Conservation (phyloP, 92 coral and sea anemone genomes). For the Diadumene lineata region DNA sequence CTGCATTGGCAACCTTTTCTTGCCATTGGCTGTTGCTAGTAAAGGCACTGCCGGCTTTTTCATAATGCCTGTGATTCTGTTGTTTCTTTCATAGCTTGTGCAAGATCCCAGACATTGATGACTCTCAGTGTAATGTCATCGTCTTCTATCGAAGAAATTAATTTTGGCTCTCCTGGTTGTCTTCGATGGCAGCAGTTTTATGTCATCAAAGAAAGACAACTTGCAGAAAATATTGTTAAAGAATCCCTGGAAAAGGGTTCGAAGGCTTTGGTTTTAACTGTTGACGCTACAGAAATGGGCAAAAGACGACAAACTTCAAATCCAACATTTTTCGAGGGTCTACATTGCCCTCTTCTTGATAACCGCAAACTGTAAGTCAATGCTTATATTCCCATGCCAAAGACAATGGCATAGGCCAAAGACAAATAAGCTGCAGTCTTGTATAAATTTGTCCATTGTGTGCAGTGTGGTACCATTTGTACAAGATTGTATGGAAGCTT, state of each 20-base stretch:
- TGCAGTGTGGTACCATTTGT: too few species aligned
- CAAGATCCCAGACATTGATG: constrained; percentile 25
- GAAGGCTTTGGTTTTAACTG: constrained; percentile 41
- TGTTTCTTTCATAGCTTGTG: constrained; percentile 12
- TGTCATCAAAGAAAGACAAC: constrained; percentile 10
- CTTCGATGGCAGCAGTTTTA: constrained; percentile 43
- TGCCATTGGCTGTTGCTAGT: too few species aligned
- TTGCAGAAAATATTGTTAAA: constrained; percentile 4
- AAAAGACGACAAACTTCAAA: not conserved
- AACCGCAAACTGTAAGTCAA: constrained; percentile 5
- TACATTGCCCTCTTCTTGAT: not conserved
- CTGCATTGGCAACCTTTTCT: too few species aligned
- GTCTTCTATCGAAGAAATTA: constrained; percentile 30
- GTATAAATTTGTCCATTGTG: too few species aligned
- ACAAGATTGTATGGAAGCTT: too few species aligned
- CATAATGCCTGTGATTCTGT: not conserved
- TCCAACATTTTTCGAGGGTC: not conserved
- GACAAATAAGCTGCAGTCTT: too few species aligned
- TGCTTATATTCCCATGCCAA: too few species aligned
- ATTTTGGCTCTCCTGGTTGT: constrained; percentile 8
- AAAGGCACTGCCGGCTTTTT: too few species aligned
- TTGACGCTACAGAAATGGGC: constrained; percentile 17
- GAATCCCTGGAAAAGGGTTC: constrained; percentile 41
- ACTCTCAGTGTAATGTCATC: constrained; percentile 23
- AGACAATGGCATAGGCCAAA: too few species aligned